Evolutionary conservation across 2,888 invertebrate species (phyloP), one percentile per base, ranked within the genome.

Genomic region (Coremacera marginata): DNA sequence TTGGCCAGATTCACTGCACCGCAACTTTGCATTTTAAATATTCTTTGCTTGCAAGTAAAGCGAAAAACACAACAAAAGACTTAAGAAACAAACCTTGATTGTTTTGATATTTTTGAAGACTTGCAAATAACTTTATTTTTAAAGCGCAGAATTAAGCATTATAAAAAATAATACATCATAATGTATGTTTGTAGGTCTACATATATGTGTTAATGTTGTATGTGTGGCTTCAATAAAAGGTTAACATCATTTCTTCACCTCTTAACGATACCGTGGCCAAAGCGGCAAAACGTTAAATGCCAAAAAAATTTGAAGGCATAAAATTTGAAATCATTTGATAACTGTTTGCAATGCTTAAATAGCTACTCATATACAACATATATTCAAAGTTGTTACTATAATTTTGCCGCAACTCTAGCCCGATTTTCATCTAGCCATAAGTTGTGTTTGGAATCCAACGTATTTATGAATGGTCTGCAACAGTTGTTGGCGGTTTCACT

Each of bases 321-420:
- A 74, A 74, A 74, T 74, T 52, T 51, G 7, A 74, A 74, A 67
- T 74, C 37, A 74, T 74, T 74, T 34, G 51, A 63, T 74, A 55
- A 52, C 49, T 22, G 25, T 27, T 60, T 60, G 25, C 57, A 11
- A 14, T 25, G 14, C 57, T 19, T 60, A 7, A 27, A 27, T 14
- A 3, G 14, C 11, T 44, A 11, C 11, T 44, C 44, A 44, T 44
- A 14, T 11, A 14, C 2, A 4, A 44, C 2, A 1, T 44, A 44
- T 44, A 44, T 44, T 44, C 3, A 44, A 11, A 44, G 14, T 44
- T 11, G 44, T 44, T 44, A 11, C 44, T 44, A 44, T 44, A 11
- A 44, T 44, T 44, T 22, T 22, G 25, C 19, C 19, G 25, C 25
- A 9, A 55, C 55, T 55, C 19, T 22, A 55, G n/a, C 22, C 25